Percentiles rank a stretch among this genome's conserved stretches.
Evolutionary conservation across 2,113 vertebrate genomes (phyloP).

Genomic region (Pedionomus torquatus): DNA sequence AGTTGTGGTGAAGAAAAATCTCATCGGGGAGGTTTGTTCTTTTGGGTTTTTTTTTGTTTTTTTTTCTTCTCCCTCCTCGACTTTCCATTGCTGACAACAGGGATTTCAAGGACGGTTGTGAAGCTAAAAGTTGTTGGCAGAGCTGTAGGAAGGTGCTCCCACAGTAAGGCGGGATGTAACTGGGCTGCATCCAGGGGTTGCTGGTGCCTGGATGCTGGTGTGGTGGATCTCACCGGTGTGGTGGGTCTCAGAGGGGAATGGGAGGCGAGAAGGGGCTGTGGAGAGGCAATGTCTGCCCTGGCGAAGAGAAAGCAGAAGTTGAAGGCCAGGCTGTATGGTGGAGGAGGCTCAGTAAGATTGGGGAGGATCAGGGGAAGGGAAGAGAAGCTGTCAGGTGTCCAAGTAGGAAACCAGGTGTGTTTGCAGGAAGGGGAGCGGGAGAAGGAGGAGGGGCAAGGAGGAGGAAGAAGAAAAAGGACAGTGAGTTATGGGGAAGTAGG

Average conservation of each 20-base stretch:
- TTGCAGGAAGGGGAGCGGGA: neutral
- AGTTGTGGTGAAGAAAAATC: neutral
- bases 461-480: neutral
- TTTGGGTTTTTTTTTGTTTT: no score
- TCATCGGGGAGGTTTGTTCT: neutral
- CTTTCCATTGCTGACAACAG: neutral
- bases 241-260: neutral
- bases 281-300: no score
- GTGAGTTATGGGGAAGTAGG: neutral
- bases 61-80: neutral
- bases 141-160: neutral
- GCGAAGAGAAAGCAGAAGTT: neutral
- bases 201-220: neutral
- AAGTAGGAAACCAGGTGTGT: neutral
- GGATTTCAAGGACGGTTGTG: rapidly evolving
- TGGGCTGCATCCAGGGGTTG: neutral
- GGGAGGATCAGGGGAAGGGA: neutral
- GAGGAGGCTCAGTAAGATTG: neutral
- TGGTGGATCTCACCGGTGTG: neutral
- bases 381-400: neutral
- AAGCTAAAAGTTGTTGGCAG: neutral
- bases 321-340: neutral
- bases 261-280: neutral
- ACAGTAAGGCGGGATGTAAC: neutral
- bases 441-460: neutral